Base-by-base conservation (phyloP, 2,113 vertebrate genomes). In the Australoheros scitulus region DNA sequence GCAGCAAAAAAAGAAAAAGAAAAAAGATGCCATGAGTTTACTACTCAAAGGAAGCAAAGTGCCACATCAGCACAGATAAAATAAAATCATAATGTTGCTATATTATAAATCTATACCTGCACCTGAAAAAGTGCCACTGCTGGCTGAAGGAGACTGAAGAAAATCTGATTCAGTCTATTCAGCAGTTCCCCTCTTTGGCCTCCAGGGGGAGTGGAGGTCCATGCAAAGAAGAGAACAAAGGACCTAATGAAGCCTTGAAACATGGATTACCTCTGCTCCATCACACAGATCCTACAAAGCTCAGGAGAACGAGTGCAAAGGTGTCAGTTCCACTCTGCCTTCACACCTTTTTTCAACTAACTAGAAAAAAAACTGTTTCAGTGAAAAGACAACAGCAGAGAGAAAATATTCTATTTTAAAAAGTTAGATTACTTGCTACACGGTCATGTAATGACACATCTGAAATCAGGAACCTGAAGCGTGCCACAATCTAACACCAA, bases 131-230 rank as follows among this genome's bases (percentile, higher is more conserved):
- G 3, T 4, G 3, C 7, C 50, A 47, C 11, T 1, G 10, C 10
- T 47, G 4, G 41, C 41, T 32, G 36, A 3, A 58, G 55, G 24
- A 70, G 43, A 70, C 24, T 0, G 11, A 14, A 5, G 41, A 14
- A 43, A 43, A 13, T 11, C 41, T 43, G 24, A 50, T 0, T 50
- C 17, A 50, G 55, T 72, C 52, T 55, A 29, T 55, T n/a, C 68
- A 55, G 47, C 47, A 72, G 68, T 80, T 64, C 59, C n/a, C 7
- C 34, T 24, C 15, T 58, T 76, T 57, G 63, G 29, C 81, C 86
- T 34, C 63, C 17, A 3, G 70, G 47, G 61, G 81, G 85, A 68
- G 70, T n/a, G 17, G 18, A 9, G 24, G 18, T 41, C 61, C 36
- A 29, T 5, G 7, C 38, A 50, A 58, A 34, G 47, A 26, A 22